phyloP scores from a whole-genome alignment of 1,140 invertebrate species.

The Aphelenchoides besseyi region DNA sequence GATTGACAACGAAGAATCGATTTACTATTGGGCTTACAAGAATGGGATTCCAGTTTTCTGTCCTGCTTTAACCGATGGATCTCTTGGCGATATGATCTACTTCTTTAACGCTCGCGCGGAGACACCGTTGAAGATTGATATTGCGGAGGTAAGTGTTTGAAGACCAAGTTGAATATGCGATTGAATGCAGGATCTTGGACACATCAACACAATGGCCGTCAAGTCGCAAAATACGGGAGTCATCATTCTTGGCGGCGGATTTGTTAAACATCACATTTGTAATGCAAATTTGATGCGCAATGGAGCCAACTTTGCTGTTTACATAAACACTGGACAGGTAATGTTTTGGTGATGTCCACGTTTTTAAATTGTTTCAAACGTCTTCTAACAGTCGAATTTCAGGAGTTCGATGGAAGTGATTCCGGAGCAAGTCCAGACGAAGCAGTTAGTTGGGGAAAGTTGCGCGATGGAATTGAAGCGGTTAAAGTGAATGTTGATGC shows the following conservation, averaged over 20 bases:
- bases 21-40: slow-evolving; percentile 95
- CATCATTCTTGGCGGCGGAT: slow-evolving; percentile 90
- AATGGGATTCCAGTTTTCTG: slow-evolving; percentile 97
- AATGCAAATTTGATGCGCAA: slow-evolving; percentile 97
- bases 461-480: slow-evolving; percentile 79
- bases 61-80: slow-evolving; percentile 95
- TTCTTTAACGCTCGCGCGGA: slow-evolving; percentile 81
- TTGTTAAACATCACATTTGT: slow-evolving; percentile 98
- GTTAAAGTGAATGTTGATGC: slow-evolving; percentile 93
- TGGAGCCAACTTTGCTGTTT: slow-evolving; percentile 94
- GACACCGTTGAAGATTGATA: slow-evolving; percentile 88
- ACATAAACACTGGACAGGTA: slow-evolving; percentile 83
- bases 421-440: slow-evolving; percentile 95
- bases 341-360: background rate
- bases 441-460: slow-evolving; percentile 97
- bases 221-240: slow-evolving; percentile 88
- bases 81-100: slow-evolving; percentile 98
- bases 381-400: no score
- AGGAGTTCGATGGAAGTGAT: slow-evolving; percentile 96
- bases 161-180: background rate
- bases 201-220: slow-evolving; percentile 89
- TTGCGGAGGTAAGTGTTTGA: slow-evolving; percentile 72
- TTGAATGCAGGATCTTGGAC: slow-evolving; percentile 72
- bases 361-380: slow-evolving; percentile 9
- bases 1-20: slow-evolving; percentile 84